Percentiles rank a stretch among this genome's conserved stretches.
phyloP scores from a whole-genome alignment of 2,888 invertebrate species.

The Coenonympha glycerion region DNA sequence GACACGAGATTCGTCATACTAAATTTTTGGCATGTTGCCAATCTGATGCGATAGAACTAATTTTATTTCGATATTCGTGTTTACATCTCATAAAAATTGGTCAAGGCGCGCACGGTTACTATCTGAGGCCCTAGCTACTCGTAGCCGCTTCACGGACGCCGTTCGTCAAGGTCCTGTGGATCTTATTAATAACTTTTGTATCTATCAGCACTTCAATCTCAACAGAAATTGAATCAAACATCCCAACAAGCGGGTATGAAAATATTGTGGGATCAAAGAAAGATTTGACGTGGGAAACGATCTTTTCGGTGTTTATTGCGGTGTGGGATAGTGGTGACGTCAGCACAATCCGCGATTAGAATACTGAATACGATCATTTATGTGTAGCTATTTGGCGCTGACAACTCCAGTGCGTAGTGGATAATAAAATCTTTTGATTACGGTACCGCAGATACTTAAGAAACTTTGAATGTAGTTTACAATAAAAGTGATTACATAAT shows the following conservation, averaged over 20 bases:
- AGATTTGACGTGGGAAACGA: conserved; percentile 11
- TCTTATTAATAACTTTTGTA: not conserved
- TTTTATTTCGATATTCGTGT: conserved; percentile 66
- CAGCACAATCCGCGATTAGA: conserved; percentile 19
- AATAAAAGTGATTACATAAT: too few species aligned
- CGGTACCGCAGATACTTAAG: too few species aligned
- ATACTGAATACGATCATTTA: conserved; percentile 4
- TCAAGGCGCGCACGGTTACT: conserved; percentile 42
- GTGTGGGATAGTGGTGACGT: conserved; percentile 21
- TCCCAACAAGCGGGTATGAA: not conserved
- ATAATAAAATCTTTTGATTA: conserved; percentile 9
- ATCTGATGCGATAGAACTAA: conserved; percentile 47
- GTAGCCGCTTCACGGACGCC: conserved; percentile 7
- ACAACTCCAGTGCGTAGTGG: not conserved
- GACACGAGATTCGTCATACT: conserved; percentile 54
- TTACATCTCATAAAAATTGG: conserved; percentile 59
- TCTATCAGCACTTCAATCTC: not conserved
- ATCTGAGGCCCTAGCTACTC: too few species aligned
- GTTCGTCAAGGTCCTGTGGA: not conserved
- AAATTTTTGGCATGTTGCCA: conserved; percentile 55
- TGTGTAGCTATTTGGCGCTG: conserved; percentile 13
- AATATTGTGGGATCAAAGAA: conserved; percentile 11
- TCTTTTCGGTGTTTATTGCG: conserved; percentile 6
- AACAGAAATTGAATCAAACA: not conserved
- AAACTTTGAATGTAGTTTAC: too few species aligned